A percentile compares a stretch with the other conserved stretches of the same genome.
phyloP scores from a whole-genome alignment of 2,797 vertebrate genomes.

The Tamandua tetradactyla region DNA sequence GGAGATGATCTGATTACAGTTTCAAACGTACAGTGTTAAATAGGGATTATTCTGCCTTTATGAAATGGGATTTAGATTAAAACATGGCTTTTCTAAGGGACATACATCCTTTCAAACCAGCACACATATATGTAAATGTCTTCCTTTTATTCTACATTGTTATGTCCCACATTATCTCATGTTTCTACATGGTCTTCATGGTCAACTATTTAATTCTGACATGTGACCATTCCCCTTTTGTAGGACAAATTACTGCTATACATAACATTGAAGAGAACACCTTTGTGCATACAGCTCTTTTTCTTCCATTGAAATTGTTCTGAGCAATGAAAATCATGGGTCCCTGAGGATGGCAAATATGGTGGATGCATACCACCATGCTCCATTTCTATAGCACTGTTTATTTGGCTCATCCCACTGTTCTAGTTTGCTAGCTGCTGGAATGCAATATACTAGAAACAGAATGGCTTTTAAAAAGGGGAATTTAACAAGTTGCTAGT shows the following conservation, averaged over 20 bases:
- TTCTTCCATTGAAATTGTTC: background rate
- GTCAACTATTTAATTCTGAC: slow-evolving; percentile 25
- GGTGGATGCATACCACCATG: rapidly evolving
- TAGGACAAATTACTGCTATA: background rate
- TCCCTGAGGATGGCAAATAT: background rate
- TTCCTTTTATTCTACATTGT: background rate
- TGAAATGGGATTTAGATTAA: too few relatives aligned
- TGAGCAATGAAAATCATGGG: background rate
- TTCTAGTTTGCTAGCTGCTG: too few relatives aligned
- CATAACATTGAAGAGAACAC: background rate
- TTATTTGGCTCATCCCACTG: background rate
- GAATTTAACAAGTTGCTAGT: too few relatives aligned
- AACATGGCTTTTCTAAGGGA: too few relatives aligned
- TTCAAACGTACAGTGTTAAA: too few relatives aligned
- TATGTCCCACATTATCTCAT: background rate
- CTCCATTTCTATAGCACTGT: background rate
- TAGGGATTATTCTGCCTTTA: too few relatives aligned
- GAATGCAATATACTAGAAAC: too few relatives aligned
- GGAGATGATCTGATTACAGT: too few relatives aligned
- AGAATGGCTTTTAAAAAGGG: too few relatives aligned
- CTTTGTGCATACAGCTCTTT: background rate
- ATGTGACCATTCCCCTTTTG: background rate
- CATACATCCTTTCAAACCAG: too few relatives aligned
- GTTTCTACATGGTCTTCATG: background rate
- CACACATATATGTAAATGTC: background rate